Conservation (phyloP, 1,140 invertebrate species). For the Lepidurus couesii region DNA sequence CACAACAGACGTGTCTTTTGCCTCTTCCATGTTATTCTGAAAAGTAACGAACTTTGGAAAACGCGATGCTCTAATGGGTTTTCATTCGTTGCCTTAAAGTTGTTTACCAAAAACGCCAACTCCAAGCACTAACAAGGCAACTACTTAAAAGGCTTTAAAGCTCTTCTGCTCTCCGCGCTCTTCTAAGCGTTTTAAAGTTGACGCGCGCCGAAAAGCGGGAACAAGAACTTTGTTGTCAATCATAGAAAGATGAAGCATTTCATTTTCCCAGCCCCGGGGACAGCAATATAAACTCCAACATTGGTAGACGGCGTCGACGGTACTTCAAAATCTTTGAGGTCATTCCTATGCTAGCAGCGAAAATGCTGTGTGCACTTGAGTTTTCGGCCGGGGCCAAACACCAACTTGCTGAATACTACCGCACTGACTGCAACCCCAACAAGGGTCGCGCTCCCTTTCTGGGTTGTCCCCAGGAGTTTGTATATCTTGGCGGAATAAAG, state of each 20-base stretch:
- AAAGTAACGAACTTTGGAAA: slow-evolving; percentile 2
- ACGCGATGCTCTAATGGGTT: slow-evolving; percentile 1
- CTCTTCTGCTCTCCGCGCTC: background rate
- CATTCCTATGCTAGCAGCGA: slow-evolving; percentile 7
- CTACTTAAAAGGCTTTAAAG: slow-evolving; percentile 15
- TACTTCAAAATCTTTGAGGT: slow-evolving; percentile 2
- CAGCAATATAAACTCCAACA: background rate
- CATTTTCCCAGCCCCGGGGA: background rate
- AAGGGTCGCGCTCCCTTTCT: background rate
- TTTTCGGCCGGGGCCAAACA: background rate
- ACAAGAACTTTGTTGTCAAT: slow-evolving; percentile 12
- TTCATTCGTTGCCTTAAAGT: slow-evolving; percentile 9
- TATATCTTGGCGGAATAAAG: background rate
- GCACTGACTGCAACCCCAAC: background rate
- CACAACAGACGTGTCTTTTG: background rate
- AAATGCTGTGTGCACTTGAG: slow-evolving; percentile 8
- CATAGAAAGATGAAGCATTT: slow-evolving; percentile 1
- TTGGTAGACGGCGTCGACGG: slow-evolving; percentile 11
- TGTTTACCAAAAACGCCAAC: background rate
- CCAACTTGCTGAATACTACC: background rate
- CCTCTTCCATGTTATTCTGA: background rate
- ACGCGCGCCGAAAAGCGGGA: background rate
- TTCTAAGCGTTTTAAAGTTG: background rate
- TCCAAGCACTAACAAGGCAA: background rate
- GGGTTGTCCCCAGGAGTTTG: background rate